Percentiles rank a stretch among this genome's conserved stretches.
Evolutionary conservation across 1,140 invertebrate species (phyloP).

Genomic region (Ephestia elutella): DNA sequence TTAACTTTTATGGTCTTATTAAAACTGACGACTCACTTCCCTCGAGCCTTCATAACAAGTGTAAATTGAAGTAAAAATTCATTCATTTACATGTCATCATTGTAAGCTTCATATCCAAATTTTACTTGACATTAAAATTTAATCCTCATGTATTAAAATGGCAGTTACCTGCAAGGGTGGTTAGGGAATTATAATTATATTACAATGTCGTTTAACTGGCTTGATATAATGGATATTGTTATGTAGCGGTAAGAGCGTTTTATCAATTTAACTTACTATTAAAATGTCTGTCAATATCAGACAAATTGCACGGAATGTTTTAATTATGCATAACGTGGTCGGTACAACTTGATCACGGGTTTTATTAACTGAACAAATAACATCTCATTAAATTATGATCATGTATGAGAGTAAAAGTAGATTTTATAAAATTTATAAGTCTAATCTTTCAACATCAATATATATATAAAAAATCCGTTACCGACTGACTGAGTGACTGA

Average conservation of each 20-base stretch:
- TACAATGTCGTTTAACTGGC: conserved; percentile 1
- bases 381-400: too few species aligned
- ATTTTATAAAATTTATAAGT: too few species aligned
- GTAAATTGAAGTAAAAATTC: not conserved
- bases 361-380: too few species aligned
- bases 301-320: too few species aligned
- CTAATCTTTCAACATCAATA: too few species aligned
- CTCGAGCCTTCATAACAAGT: not conserved
- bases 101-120: not conserved
- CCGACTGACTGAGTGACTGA: too few species aligned
- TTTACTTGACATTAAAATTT: not conserved
- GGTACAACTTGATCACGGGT: too few species aligned
- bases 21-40: not conserved
- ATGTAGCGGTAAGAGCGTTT: not conserved
- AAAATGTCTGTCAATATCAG: not conserved
- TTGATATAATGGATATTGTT: not conserved
- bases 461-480: too few species aligned
- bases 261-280: not conserved
- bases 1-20: not conserved
- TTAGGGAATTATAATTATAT: conserved; percentile 1
- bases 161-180: not conserved
- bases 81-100: not conserved
- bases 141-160: conserved; percentile 3
- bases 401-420: too few species aligned
- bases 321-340: too few species aligned